Conservation (phyloP, 2,113 vertebrate genomes). For the Petrocephalus zakoni region DNA sequence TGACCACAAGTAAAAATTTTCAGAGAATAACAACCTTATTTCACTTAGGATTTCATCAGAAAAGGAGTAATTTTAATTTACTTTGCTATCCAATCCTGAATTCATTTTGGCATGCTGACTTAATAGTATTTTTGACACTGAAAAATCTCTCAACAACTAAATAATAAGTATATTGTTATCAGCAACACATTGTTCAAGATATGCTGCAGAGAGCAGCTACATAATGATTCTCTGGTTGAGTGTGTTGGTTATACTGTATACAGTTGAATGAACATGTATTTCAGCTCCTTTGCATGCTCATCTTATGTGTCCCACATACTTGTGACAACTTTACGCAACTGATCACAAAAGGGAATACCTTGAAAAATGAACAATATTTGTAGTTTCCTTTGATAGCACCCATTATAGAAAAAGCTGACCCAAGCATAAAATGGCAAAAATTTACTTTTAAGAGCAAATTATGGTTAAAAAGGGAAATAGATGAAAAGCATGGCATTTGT, state of each 20-base stretch:
- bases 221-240: not conserved
- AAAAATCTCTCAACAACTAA: not conserved
- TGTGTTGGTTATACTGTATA: not conserved
- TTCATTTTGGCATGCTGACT: slow-evolving; percentile 9
- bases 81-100: not conserved
- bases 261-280: slow-evolving; percentile 2
- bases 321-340: not conserved
- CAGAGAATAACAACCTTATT: not conserved
- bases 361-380: not conserved
- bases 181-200: not conserved
- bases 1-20: not conserved
- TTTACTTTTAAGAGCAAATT: slow-evolving; percentile 12
- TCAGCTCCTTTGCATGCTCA: not conserved
- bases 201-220: not conserved
- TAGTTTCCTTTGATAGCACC: not conserved
- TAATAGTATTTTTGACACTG: not conserved
- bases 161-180: slow-evolving; percentile 1
- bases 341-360: not conserved
- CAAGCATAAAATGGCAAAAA: not conserved
- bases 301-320: not conserved
- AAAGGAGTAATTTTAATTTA: not conserved
- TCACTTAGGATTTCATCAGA: not conserved
- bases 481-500: slow-evolving; percentile 5
- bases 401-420: not conserved
- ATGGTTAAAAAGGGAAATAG: slow-evolving; percentile 4